A percentile compares a stretch with the other conserved stretches of the same genome.
Evolutionary conservation across 2,797 vertebrate genomes (phyloP).

Genomic region (Esox lucius): DNA sequence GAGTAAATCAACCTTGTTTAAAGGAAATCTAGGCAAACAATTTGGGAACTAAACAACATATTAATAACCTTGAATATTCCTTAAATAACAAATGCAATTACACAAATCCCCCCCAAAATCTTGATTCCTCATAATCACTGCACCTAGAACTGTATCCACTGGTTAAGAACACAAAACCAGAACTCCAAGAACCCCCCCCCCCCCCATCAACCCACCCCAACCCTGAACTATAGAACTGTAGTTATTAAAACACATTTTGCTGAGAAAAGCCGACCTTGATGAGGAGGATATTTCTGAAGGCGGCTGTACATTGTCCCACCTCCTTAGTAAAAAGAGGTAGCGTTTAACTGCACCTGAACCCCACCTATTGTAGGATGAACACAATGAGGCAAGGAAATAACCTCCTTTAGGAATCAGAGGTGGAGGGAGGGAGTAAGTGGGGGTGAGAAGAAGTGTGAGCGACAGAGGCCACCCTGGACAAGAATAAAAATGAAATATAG

Average conservation of each 20-base stretch:
- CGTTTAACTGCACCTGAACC: slow-evolving; percentile 60
- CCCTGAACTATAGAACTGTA: not conserved
- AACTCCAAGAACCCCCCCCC: not conserved
- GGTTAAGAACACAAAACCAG: not conserved
- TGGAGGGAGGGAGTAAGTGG: too few species aligned
- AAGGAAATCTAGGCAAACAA: not conserved
- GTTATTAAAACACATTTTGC: slow-evolving; percentile 11
- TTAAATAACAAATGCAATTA: not conserved
- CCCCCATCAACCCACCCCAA: not conserved
- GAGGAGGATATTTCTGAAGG: slow-evolving; percentile 17
- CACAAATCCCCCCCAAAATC: not conserved
- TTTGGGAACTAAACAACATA: not conserved
- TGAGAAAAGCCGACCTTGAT: slow-evolving; percentile 32
- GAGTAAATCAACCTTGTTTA: not conserved
- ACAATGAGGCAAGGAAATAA: slow-evolving; percentile 24
- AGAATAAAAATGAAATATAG: not conserved
- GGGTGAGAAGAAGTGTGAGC: not conserved
- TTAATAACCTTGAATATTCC: not conserved
- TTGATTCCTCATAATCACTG: not conserved
- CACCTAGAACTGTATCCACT: not conserved
- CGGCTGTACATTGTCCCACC: slow-evolving; percentile 21
- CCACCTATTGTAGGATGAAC: slow-evolving; percentile 46
- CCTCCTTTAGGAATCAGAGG: slow-evolving; percentile 3
- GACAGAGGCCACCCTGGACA: not conserved
- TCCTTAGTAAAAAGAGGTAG: slow-evolving; percentile 30